Conservation (phyloP, 2,113 vertebrate genomes). For the Pampusana beccarii region DNA sequence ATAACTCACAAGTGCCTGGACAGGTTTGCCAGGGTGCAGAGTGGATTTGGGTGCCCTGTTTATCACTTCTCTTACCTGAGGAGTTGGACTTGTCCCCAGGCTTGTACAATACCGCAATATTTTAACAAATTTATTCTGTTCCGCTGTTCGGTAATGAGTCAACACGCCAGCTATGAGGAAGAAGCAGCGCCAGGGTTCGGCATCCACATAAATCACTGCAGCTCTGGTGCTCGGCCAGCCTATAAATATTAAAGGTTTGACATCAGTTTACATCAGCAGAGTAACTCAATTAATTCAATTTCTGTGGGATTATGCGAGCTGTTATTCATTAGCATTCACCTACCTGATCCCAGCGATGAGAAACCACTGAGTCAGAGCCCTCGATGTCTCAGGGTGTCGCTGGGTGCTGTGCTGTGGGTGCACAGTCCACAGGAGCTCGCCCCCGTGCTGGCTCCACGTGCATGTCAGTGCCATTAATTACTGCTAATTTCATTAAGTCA, state of each 20-base stretch:
- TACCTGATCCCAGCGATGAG: not conserved
- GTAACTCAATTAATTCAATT: not conserved
- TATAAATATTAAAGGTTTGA: not conserved
- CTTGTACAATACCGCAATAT: not conserved
- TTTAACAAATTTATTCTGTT: not conserved
- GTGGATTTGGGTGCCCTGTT: not conserved
- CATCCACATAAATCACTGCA: conserved; percentile 3
- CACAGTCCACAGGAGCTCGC: fast-evolving
- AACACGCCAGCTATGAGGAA: not conserved
- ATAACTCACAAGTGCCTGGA: not conserved
- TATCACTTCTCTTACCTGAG: not conserved
- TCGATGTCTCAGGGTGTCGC: fast-evolving
- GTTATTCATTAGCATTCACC: not conserved
- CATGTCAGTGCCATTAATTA: not conserved
- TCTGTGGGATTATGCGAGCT: not conserved
- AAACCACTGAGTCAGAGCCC: not conserved
- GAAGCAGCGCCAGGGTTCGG: not conserved
- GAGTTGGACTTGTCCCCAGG: not conserved
- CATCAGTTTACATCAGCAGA: conserved; percentile 35
- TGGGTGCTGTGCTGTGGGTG: not conserved
- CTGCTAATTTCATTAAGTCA: not conserved
- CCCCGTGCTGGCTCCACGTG: fast-evolving
- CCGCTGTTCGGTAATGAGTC: not conserved
- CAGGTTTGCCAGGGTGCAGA: not conserved
- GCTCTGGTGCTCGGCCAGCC: not conserved